Evolutionary conservation across 1,140 invertebrate species (phyloP).

Genomic region (Pteromalus puparum): DNA sequence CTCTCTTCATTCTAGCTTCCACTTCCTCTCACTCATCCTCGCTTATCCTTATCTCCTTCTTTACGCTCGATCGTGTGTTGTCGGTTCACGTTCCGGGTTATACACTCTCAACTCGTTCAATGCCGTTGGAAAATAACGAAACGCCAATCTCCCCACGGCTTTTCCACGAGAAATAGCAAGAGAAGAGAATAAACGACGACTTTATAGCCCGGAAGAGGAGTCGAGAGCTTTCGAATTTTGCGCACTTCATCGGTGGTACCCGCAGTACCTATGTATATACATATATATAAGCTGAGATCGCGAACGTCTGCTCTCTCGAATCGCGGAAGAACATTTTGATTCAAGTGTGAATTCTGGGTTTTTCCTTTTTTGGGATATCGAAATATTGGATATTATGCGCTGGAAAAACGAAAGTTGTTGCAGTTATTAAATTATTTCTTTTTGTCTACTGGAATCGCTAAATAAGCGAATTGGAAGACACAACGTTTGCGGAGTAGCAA

Average conservation of each 20-base stretch:
- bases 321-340: neutral
- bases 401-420: no score
- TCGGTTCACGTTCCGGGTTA: neutral
- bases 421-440: no score
- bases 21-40: no score
- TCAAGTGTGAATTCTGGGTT: neutral
- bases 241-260: no score
- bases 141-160: conserved; percentile 12
- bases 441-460: no score
- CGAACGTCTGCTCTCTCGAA: neutral
- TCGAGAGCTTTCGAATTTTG: neutral
- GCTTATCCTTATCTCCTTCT: no score
- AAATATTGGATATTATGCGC: no score
- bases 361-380: neutral
- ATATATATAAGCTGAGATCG: neutral
- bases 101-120: neutral
- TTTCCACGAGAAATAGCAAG: neutral
- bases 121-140: neutral
- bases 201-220: neutral
- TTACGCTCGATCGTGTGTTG: neutral
- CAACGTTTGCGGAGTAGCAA: neutral
- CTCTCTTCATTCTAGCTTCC: no score
- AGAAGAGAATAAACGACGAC: neutral
- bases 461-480: neutral
- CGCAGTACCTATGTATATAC: no score